Evolutionary conservation across 2,797 vertebrate genomes (phyloP), one percentile per base, ranked within the genome.

Genomic region (Tenualosa ilisha): DNA sequence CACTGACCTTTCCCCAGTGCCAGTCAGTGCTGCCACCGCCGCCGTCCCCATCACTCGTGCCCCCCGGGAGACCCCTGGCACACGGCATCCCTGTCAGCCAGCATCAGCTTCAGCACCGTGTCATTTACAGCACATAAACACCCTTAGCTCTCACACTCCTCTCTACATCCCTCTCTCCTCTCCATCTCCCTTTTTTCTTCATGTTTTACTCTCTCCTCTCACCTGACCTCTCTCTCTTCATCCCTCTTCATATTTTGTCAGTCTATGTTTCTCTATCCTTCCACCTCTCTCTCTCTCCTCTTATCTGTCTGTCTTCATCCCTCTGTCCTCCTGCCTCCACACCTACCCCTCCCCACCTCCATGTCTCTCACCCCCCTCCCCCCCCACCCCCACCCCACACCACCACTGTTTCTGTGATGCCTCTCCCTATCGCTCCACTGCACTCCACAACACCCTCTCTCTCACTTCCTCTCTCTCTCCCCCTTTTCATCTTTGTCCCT

Each of bases 1-100:
- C 83, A 87, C 88, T 95, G 94, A 94, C 94, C 94, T 94, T 95
- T 94, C 91, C 90, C 88, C 87, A 91, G 89, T 83, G 89, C 91
- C 90, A 89, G 87, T 84, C 72, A 46, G 6, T 9, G 72, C 72
- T 12, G 40, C 17, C 17, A 17, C 40, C 22, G 12, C 31, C 11
- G 26, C 65, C 65, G 2, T 31, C 65, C 87, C 85, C 84, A 89
- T 13, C 37, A 20, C 72, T 17, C 15, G 6, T 46, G 72, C 54
- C 54, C 82, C 82, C 82, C 40, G 82, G 24, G 56, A 54, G 72
- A 84, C 43, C 82, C 84, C 9, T 24, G 91, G 92, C 90, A 88
- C 91, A 91, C 72, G 13, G 72, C 37, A 15, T 79, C 72, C 85
- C 82, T 59, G 81, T 54, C 81, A 20, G 53, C 65, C 65, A 50